A percentile compares a stretch with the other conserved stretches of the same genome.
phyloP scores from a whole-genome alignment of 1,140 invertebrate species.

The Homalodisca vitripennis region DNA sequence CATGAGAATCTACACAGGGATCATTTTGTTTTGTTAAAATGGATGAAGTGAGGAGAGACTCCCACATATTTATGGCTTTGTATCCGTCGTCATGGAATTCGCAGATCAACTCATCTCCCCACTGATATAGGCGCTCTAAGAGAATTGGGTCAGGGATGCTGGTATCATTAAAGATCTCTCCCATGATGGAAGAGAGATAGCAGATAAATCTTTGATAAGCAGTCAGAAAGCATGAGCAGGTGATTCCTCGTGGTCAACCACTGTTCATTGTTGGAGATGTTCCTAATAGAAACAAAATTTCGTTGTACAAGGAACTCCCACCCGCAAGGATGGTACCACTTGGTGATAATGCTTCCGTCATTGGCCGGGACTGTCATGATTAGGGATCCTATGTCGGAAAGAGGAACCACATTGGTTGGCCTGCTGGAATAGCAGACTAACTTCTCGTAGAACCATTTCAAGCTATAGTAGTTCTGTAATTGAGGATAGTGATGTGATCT shows the following conservation, averaged over 20 bases:
- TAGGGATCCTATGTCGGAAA: too few relatives aligned
- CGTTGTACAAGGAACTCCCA: too few relatives aligned
- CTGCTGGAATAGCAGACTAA: too few relatives aligned
- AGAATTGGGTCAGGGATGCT: neutral
- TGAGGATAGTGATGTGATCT: too few relatives aligned
- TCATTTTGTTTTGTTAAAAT: neutral
- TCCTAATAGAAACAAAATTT: too few relatives aligned
- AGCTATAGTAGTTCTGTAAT: too few relatives aligned
- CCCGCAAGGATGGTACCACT: too few relatives aligned
- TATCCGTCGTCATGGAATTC: neutral
- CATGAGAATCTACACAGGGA: neutral
- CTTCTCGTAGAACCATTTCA: too few relatives aligned
- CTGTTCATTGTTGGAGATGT: too few relatives aligned
- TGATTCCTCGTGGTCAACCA: neutral
- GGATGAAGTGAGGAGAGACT: neutral
- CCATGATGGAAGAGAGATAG: neutral
- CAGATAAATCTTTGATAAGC: neutral
- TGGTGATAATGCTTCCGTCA: too few relatives aligned
- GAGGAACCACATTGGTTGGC: too few relatives aligned
- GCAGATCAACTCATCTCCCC: neutral
- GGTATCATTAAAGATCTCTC: neutral
- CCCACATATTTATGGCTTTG: neutral
- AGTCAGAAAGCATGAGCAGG: neutral
- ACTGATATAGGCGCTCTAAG: neutral
- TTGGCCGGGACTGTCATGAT: too few relatives aligned